Base-by-base conservation (phyloP, 2,113 vertebrate species). In the Cranoglanis bouderius region DNA sequence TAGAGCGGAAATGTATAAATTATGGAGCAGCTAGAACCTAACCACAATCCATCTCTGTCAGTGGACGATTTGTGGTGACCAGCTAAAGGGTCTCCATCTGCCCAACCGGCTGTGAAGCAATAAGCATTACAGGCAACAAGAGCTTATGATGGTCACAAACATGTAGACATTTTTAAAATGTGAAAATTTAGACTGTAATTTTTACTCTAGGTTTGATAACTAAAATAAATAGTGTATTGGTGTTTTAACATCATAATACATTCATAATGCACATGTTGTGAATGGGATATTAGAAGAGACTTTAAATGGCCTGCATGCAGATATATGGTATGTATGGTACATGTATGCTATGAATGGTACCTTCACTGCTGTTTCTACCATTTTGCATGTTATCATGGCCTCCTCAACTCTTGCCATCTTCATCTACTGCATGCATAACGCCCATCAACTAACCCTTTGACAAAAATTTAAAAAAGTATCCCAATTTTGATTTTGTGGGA, bases 31-130 rank as follows among this genome's bases (percentile, higher is more conserved):
- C 38, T 82, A 55, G 29, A 55, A 81, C n/a, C 46, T n/a, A 80
- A 80, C 80, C 80, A 57, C 32, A 59, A 82, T 82, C 51, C 53
- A 38, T 82, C 51, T 55, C n/a, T 26, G 80, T 59, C 80, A 82
- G 53, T 59, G 32, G 53, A 59, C 78, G 16, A 35, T 81, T 32
- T 53, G 49, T 57, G n/a, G 78, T 82, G 78, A 57, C 55, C 32
- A 12, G 9, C 5, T 13, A 38, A 82, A 82, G 35, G 35, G 16
- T 61, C 53, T 61, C 19, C 19, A 38, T 57, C 21, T 59, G 80
- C 19, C 77, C 26, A 38, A 57, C 3, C 8, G 3, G 6, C 29
- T 57, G 53, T 21, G 21, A 82, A 12, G 18, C 78, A 8, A 8
- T 55, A 35, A 81, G 78, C 51, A 78, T 14, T 26, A n/a, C 43